Base-by-base conservation (phyloP, 2,888 invertebrate genomes). In the Pimpla rufipes region DNA sequence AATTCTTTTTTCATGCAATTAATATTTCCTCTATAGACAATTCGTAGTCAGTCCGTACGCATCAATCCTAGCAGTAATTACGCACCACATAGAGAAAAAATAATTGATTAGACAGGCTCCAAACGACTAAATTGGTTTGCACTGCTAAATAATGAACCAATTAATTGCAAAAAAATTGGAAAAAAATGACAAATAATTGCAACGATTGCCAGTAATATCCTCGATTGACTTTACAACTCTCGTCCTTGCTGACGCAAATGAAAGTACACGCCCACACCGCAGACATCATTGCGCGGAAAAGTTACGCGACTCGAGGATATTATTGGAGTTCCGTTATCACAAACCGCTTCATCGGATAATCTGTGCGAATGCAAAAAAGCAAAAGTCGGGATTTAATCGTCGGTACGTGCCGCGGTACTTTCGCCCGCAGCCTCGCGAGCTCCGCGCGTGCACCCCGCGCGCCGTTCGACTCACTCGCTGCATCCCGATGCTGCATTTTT, bases 381-480 rank as follows among this genome's bases (percentile, higher is more conserved):
- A 64, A 62, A 57, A 70, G 13, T 50, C 11, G 18, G 8, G 18
- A 35, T 59, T 47, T 76, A 75, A 83, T 83, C 50, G 75, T 52
- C 47, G 16, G 66, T 75, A 79, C 64, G 74, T 70, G 79, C 64
- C 35, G 50, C 67, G 59, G 66, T 66, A 83, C 79, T 83, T 83
- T 79, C 79, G 76, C 68, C 50, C 29, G 6, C 16, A 52, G 35
- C 55, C 42, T 50, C 62, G 45, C 7, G 45, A 57, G 18, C 50
- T 57, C 67, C 40, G 18, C 52, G 68, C n/a, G 16, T 45, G 35
- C 35, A 55, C 57, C 68, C 21, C 42, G 23, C 29, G 29, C 16
- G 29, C 16, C 29, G n/a, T 16, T 4, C n/a, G 40, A 29, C 29
- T 29, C 29, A n/a, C n/a, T n/a, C 59, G 29, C 37, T 62, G 62